Evolutionary conservation across 2,888 invertebrate species (phyloP), one percentile per base, ranked within the genome.

Genomic region (Luperina testacea): DNA sequence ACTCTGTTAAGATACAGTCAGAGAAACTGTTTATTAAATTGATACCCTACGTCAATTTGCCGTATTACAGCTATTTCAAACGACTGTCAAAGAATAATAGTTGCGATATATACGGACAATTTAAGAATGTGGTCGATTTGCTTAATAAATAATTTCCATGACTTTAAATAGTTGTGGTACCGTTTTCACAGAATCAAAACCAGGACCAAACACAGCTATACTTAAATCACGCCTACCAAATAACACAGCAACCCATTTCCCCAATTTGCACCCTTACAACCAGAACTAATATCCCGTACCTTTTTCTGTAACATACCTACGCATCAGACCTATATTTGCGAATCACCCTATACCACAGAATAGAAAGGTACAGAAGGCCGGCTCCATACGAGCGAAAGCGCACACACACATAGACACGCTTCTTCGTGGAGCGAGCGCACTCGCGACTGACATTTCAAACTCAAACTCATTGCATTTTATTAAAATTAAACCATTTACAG

Each of bases 261-360:
- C 80, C 80, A 82, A 84, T 82, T 82, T 84, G 48, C 81, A 64
- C 81, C 81, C 73, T 84, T 61, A 84, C 84, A 81, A 69, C 84
- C 84, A 69, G 81, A 84, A 80, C 73, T 74, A 82, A 84, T 80
- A 73, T 73, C 45, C 57, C 63, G 57, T 53, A 59, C 81, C 84
- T 80, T 82, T 72, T 73, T 84, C 80, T 70, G 64, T 38, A 48
- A 80, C 64, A 69, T 80, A 45, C 69, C 68, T 53, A 71, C 53
- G 69, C 27, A 38, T 27, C 24, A 63, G 53, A 53, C 67, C n/a
- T 75, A 17, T 83, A 72, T 68, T 63, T 72, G 63, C 51, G 57
- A 27, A 32, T 53, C 53, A 61, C 59, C 59, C 0, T 17, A 11
- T 38, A 24, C 67, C 83, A 82, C 0, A 27, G 53, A 77, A 20